Percentiles rank a stretch among this genome's conserved stretches.
Evolutionary conservation across 2,888 invertebrate genomes (phyloP).

Genomic region (Drepana falcataria): DNA sequence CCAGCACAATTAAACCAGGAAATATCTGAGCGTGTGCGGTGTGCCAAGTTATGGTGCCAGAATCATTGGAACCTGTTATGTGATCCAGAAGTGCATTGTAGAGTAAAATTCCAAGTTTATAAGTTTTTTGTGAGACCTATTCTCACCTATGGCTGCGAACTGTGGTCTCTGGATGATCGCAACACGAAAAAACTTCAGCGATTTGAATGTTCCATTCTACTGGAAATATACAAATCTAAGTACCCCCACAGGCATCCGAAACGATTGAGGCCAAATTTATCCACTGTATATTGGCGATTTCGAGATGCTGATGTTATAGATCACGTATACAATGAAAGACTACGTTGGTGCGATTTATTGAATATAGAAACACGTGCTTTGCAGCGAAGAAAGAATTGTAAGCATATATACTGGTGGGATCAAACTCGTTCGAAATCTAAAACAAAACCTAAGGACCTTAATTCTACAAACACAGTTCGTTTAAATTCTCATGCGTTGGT

Average conservation of each 20-base stretch:
- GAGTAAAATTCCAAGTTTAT: slow-evolving; percentile 40
- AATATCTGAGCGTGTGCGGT: slow-evolving; percentile 37
- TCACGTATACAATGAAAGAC: slow-evolving; percentile 34
- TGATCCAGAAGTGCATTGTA: slow-evolving; percentile 27
- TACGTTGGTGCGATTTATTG: slow-evolving; percentile 35
- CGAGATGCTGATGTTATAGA: slow-evolving; percentile 28
- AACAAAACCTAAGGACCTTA: not conserved
- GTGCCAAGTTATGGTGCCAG: slow-evolving; percentile 44
- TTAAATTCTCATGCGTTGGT: not conserved
- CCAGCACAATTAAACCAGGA: slow-evolving; percentile 26
- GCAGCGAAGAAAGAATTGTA: not conserved
- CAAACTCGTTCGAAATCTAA: not conserved
- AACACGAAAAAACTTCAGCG: slow-evolving; percentile 28
- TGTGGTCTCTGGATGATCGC: slow-evolving; percentile 35
- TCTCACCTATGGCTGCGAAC: slow-evolving; percentile 50
- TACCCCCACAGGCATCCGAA: slow-evolving; percentile 36
- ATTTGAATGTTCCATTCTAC: slow-evolving; percentile 38
- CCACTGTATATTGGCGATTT: slow-evolving; percentile 29
- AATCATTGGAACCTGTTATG: slow-evolving; percentile 30
- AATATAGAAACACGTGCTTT: slow-evolving; percentile 29
- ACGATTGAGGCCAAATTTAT: slow-evolving; percentile 27
- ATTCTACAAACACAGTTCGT: not conserved
- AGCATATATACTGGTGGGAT: slow-evolving; percentile 22
- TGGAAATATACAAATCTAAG: slow-evolving; percentile 45
- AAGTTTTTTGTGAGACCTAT: slow-evolving; percentile 46